phyloP scores from a whole-genome alignment of 2,113 vertebrate genomes.

The Okapia johnstoni region DNA sequence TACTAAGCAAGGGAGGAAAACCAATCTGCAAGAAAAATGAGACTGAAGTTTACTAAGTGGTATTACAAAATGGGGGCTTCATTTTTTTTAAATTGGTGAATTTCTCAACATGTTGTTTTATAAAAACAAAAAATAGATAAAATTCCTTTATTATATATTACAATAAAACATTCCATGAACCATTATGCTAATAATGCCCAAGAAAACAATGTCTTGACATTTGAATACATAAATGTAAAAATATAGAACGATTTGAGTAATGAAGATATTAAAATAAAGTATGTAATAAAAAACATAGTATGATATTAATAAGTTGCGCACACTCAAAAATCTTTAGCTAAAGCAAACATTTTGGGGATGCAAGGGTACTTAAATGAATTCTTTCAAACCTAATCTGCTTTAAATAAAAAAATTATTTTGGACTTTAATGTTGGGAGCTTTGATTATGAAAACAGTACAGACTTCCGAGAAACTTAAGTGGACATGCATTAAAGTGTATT shows the following conservation, averaged over 20 bases:
- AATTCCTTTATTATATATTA: not conserved
- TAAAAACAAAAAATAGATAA: conserved; percentile 14
- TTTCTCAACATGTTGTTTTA: not conserved
- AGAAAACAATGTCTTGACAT: not conserved
- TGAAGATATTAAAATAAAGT: not conserved
- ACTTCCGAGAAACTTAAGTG: not conserved
- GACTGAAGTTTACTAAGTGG: conserved; percentile 6
- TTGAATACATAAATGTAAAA: not conserved
- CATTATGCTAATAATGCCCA: not conserved
- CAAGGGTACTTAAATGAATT: not conserved
- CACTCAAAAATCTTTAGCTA: not conserved
- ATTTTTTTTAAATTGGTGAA: not conserved
- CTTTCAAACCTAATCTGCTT: not conserved
- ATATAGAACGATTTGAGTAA: not conserved
- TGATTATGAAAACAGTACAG: not conserved
- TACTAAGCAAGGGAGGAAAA: conserved; percentile 96
- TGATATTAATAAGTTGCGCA: not conserved
- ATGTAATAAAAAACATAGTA: not conserved
- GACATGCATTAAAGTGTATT: not conserved
- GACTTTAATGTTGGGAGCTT: not conserved
- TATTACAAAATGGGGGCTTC: not conserved
- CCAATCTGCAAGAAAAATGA: conserved; percentile 85
- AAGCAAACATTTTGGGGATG: conserved; percentile 17
- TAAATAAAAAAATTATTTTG: not conserved
- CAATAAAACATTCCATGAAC: not conserved